phyloP scores from a whole-genome alignment of 2,113 vertebrate species.

The Catagonus wagneri region DNA sequence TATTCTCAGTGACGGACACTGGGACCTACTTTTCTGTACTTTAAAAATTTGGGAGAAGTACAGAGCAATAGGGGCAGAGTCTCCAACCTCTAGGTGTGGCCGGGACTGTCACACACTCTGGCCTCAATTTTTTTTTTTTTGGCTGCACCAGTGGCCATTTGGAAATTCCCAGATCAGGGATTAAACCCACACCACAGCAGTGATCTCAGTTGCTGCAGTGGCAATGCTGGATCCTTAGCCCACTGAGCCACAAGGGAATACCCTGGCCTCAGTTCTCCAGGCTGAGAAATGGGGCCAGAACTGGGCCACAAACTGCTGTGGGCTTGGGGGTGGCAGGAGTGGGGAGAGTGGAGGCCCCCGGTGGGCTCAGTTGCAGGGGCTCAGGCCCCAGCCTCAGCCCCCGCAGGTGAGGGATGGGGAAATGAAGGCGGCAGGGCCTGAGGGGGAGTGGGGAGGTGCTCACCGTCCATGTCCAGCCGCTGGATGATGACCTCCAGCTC shows the following conservation, averaged over 20 bases:
- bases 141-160: too few species aligned
- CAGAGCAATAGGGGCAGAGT: neutral
- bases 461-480: slow-evolving; percentile 97
- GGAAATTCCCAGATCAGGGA: too few species aligned
- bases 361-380: neutral
- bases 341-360: neutral
- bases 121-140: neutral
- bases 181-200: too few species aligned
- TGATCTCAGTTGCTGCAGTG: too few species aligned
- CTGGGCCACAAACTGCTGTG: neutral
- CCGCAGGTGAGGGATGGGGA: neutral
- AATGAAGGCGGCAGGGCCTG: neutral
- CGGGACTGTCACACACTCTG: neutral
- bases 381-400: neutral
- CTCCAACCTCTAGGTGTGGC: neutral
- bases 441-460: slow-evolving; percentile 56
- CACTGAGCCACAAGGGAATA: too few species aligned
- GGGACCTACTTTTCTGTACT: neutral
- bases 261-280: neutral
- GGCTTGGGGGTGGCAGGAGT: neutral
- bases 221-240: too few species aligned
- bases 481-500: slow-evolving; percentile 98
- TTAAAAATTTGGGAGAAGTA: neutral
- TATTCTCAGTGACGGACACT: neutral
- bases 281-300: neutral